These are phyloP conservation scores for Andrena minutula DNA, from an alignment of 2,888 invertebrate genomes.

Conservation along the genomic window DNA sequence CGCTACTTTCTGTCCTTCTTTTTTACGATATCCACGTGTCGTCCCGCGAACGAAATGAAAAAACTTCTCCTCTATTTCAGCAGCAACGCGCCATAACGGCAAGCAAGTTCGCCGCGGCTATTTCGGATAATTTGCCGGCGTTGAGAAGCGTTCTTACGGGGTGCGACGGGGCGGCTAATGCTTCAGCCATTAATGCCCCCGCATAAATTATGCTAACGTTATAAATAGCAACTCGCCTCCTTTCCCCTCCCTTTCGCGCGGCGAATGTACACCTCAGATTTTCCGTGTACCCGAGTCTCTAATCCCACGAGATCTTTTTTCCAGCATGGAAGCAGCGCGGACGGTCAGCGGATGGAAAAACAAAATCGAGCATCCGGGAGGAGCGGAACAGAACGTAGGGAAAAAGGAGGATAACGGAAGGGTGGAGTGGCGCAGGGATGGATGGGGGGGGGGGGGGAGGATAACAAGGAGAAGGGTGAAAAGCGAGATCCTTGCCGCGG, in stretches of 20 bases:
- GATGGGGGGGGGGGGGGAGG: neutral
- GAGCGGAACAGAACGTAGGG: neutral
- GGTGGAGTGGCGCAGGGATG: neutral
- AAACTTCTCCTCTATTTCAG: neutral
- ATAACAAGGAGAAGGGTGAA: neutral
- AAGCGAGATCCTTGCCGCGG: neutral
- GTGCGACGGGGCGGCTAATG: conserved; percentile 8
- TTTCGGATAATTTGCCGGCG: conserved; percentile 18
- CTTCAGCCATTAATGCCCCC: conserved; percentile 28
- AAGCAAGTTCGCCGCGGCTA: neutral
- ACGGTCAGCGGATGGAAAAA: conserved; percentile 20
- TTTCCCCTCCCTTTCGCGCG: neutral
- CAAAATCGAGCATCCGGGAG: conserved; percentile 31
- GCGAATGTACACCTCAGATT: conserved; percentile 43
- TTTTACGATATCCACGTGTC: conserved; percentile 1
- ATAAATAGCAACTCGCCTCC: conserved; percentile 15
- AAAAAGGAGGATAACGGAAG: neutral
- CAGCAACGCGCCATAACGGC: neutral
- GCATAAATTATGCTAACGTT: conserved; percentile 35
- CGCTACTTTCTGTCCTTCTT: neutral
- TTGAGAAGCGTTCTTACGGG: conserved; percentile 9
- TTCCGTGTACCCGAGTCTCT: neutral
- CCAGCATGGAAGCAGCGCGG: conserved; percentile 6
- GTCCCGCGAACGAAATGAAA: conserved; percentile 5
- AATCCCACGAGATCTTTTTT: conserved; percentile 35